A percentile compares a stretch with the other conserved stretches of the same genome.
Evolutionary conservation across 2,888 invertebrate species (phyloP).

Genomic region (Pristionchus arcanus): DNA sequence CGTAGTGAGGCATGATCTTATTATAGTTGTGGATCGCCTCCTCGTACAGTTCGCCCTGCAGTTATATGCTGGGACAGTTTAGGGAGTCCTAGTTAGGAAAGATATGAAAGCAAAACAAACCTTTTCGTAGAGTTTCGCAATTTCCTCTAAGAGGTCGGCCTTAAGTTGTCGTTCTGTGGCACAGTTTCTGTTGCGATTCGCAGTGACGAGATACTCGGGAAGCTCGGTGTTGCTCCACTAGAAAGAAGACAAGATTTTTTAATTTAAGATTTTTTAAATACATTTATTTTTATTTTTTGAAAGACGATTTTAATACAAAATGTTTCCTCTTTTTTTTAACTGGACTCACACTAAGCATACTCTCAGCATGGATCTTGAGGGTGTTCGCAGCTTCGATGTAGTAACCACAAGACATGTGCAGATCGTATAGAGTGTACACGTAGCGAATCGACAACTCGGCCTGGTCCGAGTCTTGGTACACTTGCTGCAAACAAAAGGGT

Average conservation of each 20-base stretch:
- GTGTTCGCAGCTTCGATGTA: slow-evolving; percentile 54
- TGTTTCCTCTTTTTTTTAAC: too few relatives aligned
- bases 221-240: slow-evolving; percentile 54
- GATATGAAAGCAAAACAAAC: not conserved
- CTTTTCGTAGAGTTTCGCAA: slow-evolving; percentile 2
- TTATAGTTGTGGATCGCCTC: slow-evolving; percentile 52
- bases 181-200: slow-evolving; percentile 25
- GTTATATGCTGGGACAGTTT: not conserved
- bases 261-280: too few relatives aligned
- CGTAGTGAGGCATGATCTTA: slow-evolving; percentile 48
- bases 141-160: slow-evolving; percentile 5
- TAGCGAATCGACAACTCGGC: slow-evolving; percentile 42
- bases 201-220: slow-evolving; percentile 36
- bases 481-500: slow-evolving; percentile 15
- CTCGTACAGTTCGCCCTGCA: slow-evolving; percentile 55
- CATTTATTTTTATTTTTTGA: too few relatives aligned
- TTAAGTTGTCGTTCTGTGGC: slow-evolving; percentile 52
- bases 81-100: not conserved
- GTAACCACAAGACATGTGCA: slow-evolving; percentile 29
- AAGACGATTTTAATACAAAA: too few relatives aligned
- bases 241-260: not conserved
- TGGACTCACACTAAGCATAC: slow-evolving; percentile 51
- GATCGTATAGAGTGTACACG: slow-evolving; percentile 51
- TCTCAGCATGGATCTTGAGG: slow-evolving; percentile 54
- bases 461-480: slow-evolving; percentile 46